Evolutionary conservation across 2,113 vertebrate species (phyloP).

Genomic region (Centropus unirufus): DNA sequence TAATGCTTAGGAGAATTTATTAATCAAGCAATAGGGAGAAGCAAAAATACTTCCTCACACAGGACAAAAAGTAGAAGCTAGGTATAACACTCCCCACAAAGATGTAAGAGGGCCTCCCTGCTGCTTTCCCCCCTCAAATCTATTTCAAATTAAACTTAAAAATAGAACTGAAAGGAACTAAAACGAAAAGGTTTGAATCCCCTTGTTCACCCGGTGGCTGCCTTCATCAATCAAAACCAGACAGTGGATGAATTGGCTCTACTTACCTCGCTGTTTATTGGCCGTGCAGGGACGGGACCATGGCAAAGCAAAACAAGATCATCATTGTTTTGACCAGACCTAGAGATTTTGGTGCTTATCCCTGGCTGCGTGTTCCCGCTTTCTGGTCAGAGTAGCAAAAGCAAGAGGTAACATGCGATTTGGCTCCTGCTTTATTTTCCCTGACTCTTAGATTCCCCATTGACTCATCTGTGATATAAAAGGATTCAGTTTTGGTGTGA

Average conservation of each 20-base stretch:
- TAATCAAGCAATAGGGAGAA: neutral
- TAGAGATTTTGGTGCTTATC: neutral
- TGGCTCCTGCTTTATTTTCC: neutral
- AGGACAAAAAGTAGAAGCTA: neutral
- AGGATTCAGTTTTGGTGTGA: neutral
- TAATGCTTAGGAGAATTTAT: neutral
- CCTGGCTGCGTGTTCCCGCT: neutral
- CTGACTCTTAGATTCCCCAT: neutral
- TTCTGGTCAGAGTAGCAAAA: neutral
- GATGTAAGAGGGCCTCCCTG: neutral
- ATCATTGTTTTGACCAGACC: constrained; percentile 17
- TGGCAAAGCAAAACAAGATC: constrained; percentile 39
- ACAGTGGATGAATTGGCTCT: constrained; percentile 36
- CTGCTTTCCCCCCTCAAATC: neutral
- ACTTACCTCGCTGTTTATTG: constrained; percentile 41
- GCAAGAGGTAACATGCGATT: neutral
- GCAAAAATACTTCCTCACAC: neutral
- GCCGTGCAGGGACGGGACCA: neutral
- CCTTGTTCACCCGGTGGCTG: neutral
- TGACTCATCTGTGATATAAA: constrained; percentile 20
- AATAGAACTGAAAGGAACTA: constrained; percentile 19
- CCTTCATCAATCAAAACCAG: constrained; percentile 61
- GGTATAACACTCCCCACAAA: neutral
- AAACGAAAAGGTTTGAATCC: constrained; percentile 25
- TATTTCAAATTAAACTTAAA: constrained; percentile 44